Evolutionary conservation across 2,888 invertebrate genomes (phyloP).

Genomic region (Adela reaumurella): DNA sequence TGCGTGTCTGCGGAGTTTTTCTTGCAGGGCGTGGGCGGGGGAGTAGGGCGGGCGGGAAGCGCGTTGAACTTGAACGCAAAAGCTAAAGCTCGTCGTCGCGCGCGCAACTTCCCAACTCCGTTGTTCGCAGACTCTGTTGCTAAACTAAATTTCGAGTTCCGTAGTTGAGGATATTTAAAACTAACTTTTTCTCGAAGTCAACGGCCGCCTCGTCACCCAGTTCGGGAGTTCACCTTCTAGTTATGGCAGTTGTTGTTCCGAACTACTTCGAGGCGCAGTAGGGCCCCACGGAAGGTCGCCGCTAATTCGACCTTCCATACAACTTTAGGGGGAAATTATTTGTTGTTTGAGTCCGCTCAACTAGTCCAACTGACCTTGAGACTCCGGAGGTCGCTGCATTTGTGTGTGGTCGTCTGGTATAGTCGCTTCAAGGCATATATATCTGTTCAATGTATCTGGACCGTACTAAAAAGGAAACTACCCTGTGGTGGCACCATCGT

Average conservation of each 20-base stretch:
- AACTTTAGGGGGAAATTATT: conserved; percentile 20
- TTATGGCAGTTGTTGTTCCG: conserved; percentile 57
- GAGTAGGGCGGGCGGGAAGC: too few species aligned
- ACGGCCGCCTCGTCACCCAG: conserved; percentile 54
- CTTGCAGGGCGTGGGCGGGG: too few species aligned
- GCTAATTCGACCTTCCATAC: conserved; percentile 51
- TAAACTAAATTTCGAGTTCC: conserved; percentile 56
- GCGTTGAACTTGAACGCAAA: conserved; percentile 49
- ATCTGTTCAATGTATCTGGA: too few species aligned
- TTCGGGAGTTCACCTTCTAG: conserved; percentile 45
- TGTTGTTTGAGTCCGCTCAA: background rate
- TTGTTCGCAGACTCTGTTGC: conserved; percentile 37
- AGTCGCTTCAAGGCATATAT: too few species aligned
- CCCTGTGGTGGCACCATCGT: too few species aligned
- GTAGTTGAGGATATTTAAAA: conserved; percentile 56
- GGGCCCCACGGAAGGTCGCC: conserved; percentile 36
- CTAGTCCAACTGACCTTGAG: too few species aligned
- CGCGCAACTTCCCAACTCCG: conserved; percentile 44
- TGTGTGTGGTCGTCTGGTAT: too few species aligned
- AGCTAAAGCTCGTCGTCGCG: too few species aligned
- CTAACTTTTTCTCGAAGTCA: conserved; percentile 56
- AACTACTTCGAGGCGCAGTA: conserved; percentile 47
- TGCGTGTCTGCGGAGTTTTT: too few species aligned
- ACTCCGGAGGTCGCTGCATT: too few species aligned
- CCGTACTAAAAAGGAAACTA: too few species aligned